Conservation (phyloP, 1,140 invertebrate genomes). For the Mercenaria mercenaria region DNA sequence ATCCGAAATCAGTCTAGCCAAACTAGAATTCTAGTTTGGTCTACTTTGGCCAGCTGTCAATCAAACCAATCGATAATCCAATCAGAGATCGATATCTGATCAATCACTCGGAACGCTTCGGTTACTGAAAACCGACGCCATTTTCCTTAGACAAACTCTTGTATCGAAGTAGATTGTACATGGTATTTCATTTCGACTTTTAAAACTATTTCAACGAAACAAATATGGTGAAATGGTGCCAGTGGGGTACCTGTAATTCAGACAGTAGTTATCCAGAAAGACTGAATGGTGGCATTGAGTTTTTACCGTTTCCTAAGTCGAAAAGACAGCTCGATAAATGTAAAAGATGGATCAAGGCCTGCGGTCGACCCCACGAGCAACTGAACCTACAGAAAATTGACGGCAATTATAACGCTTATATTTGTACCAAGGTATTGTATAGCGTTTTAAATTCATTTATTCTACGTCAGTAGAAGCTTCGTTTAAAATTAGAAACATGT, state of each 20-base stretch:
- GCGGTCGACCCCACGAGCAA: constrained; percentile 41
- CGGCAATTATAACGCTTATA: constrained; percentile 19
- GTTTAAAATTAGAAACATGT: no score
- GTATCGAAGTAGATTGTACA: no score
- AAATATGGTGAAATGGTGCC: constrained; percentile 44
- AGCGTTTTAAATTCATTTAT: no score
- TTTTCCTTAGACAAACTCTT: no score
- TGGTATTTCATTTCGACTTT: no score
- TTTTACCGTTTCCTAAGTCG: constrained; percentile 48
- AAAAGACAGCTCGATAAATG: constrained; percentile 32
- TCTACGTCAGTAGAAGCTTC: no score
- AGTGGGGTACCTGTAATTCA: constrained; percentile 34
- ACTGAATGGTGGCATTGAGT: constrained; percentile 46
- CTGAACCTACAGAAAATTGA: constrained; percentile 10
- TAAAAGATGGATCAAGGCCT: constrained; percentile 35
- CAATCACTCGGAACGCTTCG: no score
- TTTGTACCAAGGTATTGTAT: constrained; percentile 37
- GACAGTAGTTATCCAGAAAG: constrained; percentile 50
- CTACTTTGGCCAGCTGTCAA: no score
- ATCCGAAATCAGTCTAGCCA: no score
- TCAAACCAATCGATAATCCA: not conserved
- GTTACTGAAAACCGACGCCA: no score
- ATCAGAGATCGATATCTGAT: not conserved
- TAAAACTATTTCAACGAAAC: no score
- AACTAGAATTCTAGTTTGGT: no score